Conservation (phyloP, 2,113 vertebrate species). For the Lagopus leucura region DNA sequence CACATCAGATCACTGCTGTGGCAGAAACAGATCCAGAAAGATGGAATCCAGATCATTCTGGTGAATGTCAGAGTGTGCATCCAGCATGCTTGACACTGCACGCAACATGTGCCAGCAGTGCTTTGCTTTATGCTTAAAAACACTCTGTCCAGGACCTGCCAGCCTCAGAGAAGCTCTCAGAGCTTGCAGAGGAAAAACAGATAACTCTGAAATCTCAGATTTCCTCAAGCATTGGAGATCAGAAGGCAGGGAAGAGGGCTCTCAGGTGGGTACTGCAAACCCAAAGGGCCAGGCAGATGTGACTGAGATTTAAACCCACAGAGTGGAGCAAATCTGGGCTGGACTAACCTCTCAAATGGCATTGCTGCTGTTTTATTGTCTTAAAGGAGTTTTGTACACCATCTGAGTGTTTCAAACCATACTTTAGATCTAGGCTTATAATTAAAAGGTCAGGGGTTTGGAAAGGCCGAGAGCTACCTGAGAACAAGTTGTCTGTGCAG, state of each 20-base stretch:
- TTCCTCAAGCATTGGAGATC: neutral
- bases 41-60: conserved; percentile 45
- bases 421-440: neutral
- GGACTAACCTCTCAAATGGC: neutral
- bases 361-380: neutral
- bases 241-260: neutral
- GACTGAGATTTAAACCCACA: neutral
- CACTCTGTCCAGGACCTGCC: neutral
- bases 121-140: neutral
- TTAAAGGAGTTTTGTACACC: neutral
- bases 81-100: neutral
- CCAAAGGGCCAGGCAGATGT: neutral
- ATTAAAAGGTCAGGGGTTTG: neutral
- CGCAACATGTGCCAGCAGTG: neutral
- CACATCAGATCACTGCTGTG: neutral
- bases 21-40: neutral
- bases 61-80: neutral
- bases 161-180: neutral
- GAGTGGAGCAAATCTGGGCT: neutral
- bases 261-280: neutral
- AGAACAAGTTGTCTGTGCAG: neutral
- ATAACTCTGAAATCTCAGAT: neutral
- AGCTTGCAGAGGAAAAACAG: neutral
- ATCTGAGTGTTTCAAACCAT: neutral
- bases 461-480: neutral